A percentile compares a stretch with the other conserved stretches of the same genome.
These are phyloP conservation scores for Platanista minor DNA, from an alignment of 2,113 vertebrate genomes.

Conservation along the genomic window DNA sequence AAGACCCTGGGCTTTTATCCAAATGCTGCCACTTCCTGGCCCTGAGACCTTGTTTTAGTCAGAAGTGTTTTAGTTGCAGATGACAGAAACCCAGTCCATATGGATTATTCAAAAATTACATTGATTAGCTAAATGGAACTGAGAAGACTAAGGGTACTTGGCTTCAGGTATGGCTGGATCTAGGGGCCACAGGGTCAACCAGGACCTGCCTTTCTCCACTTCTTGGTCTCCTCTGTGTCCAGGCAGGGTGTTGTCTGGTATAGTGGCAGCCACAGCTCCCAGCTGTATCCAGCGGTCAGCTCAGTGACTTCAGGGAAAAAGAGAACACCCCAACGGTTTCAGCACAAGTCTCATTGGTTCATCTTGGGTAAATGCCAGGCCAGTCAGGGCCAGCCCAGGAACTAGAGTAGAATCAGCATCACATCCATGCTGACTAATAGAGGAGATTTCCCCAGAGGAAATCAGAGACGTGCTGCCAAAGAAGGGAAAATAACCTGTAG, in stretches of 20 bases:
- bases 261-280: background rate
- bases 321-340: background rate
- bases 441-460: background rate
- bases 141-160: background rate
- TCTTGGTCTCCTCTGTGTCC: background rate
- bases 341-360: background rate
- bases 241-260: background rate
- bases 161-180: background rate
- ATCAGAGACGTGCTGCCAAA: background rate
- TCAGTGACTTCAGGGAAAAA: background rate
- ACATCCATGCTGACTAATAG: fast-evolving
- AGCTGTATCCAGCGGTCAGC: background rate
- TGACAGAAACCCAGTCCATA: background rate
- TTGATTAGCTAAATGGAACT: background rate
- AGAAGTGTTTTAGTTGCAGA: background rate
- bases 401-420: background rate
- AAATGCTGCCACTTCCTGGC: background rate
- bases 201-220: background rate
- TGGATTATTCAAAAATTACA: background rate
- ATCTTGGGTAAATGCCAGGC: background rate
- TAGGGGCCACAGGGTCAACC: background rate
- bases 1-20: background rate
- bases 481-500: background rate
- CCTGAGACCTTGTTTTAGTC: background rate
- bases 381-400: background rate